Evolutionary conservation across 2,888 invertebrate species (phyloP).

Genomic region (Cotesia congregata): DNA sequence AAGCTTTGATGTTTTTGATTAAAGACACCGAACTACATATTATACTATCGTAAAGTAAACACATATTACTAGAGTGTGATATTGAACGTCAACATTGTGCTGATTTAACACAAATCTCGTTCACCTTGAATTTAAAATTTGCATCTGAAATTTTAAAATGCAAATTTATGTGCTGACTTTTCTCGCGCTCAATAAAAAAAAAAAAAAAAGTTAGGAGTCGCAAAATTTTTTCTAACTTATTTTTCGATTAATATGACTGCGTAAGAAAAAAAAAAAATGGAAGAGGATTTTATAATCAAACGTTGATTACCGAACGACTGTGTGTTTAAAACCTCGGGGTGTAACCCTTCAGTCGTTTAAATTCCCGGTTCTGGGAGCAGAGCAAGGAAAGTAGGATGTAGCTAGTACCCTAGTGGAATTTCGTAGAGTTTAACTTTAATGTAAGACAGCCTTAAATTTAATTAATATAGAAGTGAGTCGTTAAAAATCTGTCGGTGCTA

Average conservation of each 20-base stretch:
- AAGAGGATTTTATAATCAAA: not conserved
- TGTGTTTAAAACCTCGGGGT: slow-evolving; percentile 3
- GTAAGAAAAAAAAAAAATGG: not conserved
- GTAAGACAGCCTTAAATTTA: not conserved
- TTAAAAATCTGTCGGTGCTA: slow-evolving; percentile 1
- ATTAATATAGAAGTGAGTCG: slow-evolving; percentile 10
- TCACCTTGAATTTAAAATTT: not conserved
- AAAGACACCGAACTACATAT: too few relatives aligned
- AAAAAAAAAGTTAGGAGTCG: not conserved
- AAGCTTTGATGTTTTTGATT: too few relatives aligned
- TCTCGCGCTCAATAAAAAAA: not conserved
- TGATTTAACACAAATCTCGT: slow-evolving; percentile 10
- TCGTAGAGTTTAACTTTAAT: not conserved
- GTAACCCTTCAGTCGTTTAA: not conserved
- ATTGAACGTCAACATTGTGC: not conserved
- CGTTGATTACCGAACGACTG: too few relatives aligned
- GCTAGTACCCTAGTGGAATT: not conserved
- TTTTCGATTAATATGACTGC: not conserved
- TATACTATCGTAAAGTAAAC: not conserved
- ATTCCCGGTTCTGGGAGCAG: not conserved
- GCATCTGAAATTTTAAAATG: slow-evolving; percentile 1
- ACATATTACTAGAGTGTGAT: not conserved
- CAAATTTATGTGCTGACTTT: not conserved
- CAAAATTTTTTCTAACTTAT: too few relatives aligned
- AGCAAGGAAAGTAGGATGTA: not conserved